Evolutionary conservation across 2,888 invertebrate genomes (phyloP).

Genomic region (Microdon myrmicae): DNA sequence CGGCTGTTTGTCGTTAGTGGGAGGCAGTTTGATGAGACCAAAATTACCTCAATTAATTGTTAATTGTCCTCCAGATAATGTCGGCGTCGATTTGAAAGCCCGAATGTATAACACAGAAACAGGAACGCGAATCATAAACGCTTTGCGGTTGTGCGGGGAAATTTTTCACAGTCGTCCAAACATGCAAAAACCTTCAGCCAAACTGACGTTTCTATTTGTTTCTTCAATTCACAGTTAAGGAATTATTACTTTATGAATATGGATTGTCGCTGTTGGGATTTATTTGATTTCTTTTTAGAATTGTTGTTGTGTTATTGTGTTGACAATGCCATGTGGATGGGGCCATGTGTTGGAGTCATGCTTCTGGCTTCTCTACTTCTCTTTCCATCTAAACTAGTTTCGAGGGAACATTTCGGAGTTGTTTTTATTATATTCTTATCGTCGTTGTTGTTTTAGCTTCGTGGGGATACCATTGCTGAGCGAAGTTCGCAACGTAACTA

Average conservation of each 20-base stretch:
- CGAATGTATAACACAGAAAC: too few relatives aligned
- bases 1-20: too few relatives aligned
- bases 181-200: constrained; percentile 58
- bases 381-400: constrained; percentile 45
- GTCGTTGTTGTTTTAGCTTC: constrained; percentile 9
- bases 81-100: too few relatives aligned
- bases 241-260: constrained; percentile 39
- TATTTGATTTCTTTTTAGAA: constrained; percentile 15
- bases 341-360: constrained; percentile 1
- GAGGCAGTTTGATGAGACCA: too few relatives aligned
- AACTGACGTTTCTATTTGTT: constrained; percentile 57
- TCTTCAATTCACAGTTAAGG: constrained; percentile 52
- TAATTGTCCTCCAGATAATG: too few relatives aligned
- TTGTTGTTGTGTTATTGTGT: constrained; percentile 12
- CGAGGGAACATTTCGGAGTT: constrained; percentile 22
- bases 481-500: constrained; percentile 44
- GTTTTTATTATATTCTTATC: constrained; percentile 3
- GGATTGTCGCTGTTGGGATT: constrained; percentile 2
- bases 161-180: constrained; percentile 53
- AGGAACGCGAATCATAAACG: constrained; percentile 32
- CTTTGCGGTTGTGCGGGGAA: constrained; percentile 31
- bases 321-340: constrained; percentile 1
- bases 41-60: too few relatives aligned
- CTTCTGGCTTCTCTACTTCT: constrained; percentile 18
- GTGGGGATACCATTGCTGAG: constrained; percentile 23